Base-by-base conservation (phyloP, 2,888 invertebrate species). In the Hypsopygia costalis region DNA sequence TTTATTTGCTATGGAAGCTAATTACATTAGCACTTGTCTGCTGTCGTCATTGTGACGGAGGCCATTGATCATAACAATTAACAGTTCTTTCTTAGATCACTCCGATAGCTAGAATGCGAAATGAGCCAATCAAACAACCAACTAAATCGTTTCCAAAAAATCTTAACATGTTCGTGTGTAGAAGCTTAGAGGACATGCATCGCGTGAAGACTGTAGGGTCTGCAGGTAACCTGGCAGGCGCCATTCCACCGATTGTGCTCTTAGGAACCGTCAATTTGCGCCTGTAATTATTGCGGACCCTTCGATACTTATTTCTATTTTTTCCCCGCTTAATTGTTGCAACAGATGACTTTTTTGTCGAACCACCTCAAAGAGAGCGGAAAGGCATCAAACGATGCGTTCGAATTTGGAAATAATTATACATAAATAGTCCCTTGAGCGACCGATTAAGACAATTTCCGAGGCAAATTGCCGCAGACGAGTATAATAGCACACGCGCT, bases 391-490 rank as follows among this genome's bases (percentile, higher is more conserved):
- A 88, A 88, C 85, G 77, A 70, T 81, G 78, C 86, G 82, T 88
- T 51, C 83, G 88, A 88, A 87, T 88, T 88, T 88, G 86, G 85
- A 88, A 87, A 88, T 88, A 88, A 88, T 88, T 88, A 88, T 88
- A 88, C 85, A 88, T 88, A 88, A 88, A 88, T 87, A 88, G 88
- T 88, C 88, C 88, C 88, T 88, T 88, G 88, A 88, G 88, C 88
- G 88, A 78, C 78, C 88, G 88, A 88, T 88, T 88, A 88, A 88
- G 87, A 88, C 88, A 88, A 88, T 88, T 88, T 87, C 86, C 81
- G 85, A 86, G 71, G 87, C 81, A 88, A 88, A 88, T 88, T 88
- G 88, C 87, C 70, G 83, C 88, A 83, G 88, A 88, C 87, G 88
- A 82, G 81, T 69, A 87, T 88, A 88, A 88, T 88, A 88, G 88